These are phyloP conservation scores for Lithosia quadra DNA, from an alignment of 2,888 invertebrate genomes.

Conservation along the genomic window DNA sequence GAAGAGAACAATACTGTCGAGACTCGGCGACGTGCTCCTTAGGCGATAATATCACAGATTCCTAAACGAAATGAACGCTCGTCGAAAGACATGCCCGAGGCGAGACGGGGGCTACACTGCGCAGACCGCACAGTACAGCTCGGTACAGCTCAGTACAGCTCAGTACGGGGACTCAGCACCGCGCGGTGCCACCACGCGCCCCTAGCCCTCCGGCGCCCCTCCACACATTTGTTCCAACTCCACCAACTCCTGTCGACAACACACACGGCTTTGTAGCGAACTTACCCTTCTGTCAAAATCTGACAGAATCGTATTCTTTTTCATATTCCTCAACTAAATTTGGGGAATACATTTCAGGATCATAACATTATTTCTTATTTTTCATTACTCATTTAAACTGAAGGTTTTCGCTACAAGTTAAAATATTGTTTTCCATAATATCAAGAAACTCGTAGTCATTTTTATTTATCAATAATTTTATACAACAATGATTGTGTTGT, in stretches of 20 bases:
- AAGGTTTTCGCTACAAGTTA: not conserved
- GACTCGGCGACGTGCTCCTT: conserved; percentile 63
- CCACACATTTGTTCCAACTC: conserved; percentile 77
- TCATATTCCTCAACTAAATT: not conserved
- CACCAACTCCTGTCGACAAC: conserved; percentile 67
- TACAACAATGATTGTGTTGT: not conserved
- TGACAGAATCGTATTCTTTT: not conserved
- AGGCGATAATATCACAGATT: conserved; percentile 86
- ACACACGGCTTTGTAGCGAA: conserved; percentile 11
- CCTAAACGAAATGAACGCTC: conserved; percentile 70
- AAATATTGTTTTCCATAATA: not conserved
- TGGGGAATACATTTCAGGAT: not conserved
- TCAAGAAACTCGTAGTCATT: not conserved
- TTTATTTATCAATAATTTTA: not conserved
- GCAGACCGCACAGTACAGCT: not conserved
- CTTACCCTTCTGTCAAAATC: not conserved
- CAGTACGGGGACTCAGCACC: not conserved
- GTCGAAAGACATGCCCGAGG: conserved; percentile 17
- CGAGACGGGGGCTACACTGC: conserved; percentile 1
- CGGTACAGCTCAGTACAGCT: not conserved
- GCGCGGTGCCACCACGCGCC: not conserved
- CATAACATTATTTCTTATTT: conserved; percentile 17
- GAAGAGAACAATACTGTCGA: conserved; percentile 46
- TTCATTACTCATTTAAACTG: not conserved
- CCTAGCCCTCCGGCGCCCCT: conserved; percentile 46